Evolutionary conservation across 2,888 invertebrate species (phyloP).

Genomic region (Chaetogeoica ovagalla): DNA sequence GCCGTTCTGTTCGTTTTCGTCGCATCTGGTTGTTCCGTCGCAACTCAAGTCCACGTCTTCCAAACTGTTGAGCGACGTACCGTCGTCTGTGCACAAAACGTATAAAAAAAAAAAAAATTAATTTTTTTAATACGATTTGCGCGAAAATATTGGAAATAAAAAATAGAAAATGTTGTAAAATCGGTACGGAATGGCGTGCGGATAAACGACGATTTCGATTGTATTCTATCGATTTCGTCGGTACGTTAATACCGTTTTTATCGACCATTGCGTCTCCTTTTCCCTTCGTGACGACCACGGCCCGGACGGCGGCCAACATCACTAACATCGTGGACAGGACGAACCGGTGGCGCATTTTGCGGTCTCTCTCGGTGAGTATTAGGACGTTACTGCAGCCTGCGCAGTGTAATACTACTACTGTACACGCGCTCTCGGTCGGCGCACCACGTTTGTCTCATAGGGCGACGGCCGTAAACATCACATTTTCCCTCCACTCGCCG

Average conservation of each 20-base stretch:
- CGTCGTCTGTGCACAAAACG: slow-evolving; percentile 1
- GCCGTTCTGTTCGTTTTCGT: not conserved
- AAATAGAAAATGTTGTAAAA: too few species aligned
- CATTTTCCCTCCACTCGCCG: slow-evolving; percentile 14
- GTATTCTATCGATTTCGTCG: too few species aligned
- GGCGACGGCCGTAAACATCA: too few species aligned
- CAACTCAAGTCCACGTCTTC: slow-evolving; percentile 41
- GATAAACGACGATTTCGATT: too few species aligned
- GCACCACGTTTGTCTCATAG: not conserved
- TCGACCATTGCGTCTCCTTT: too few species aligned
- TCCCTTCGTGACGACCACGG: too few species aligned
- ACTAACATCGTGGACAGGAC: not conserved
- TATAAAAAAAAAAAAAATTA: not conserved
- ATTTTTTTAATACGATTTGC: too few species aligned
- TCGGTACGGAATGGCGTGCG: too few species aligned
- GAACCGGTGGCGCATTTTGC: slow-evolving; percentile 39
- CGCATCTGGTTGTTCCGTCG: slow-evolving; percentile 16
- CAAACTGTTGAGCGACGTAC: slow-evolving; percentile 12
- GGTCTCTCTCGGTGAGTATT: slow-evolving; percentile 8
- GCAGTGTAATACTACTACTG: too few species aligned
- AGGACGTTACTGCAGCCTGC: slow-evolving; percentile 30
- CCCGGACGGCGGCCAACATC: too few species aligned
- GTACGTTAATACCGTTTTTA: too few species aligned
- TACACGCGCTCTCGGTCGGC: not conserved
- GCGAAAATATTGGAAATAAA: too few species aligned